These are phyloP conservation scores for Uropetala carovei DNA, from an alignment of 2,888 invertebrate genomes.

Conservation along the genomic window DNA sequence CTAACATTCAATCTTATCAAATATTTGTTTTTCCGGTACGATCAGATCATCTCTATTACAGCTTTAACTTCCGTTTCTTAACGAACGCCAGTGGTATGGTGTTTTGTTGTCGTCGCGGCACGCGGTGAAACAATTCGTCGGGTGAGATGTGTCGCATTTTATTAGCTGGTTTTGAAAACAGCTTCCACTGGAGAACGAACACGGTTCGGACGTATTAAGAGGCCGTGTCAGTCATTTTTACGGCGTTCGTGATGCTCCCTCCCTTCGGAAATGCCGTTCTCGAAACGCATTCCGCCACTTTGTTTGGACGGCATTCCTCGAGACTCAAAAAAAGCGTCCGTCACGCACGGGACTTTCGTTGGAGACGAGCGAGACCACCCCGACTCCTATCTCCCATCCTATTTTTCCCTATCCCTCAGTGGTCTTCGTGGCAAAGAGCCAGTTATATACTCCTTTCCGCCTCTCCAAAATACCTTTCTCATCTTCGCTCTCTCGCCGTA, in stretches of 20 bases:
- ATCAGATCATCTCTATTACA: too few relatives aligned
- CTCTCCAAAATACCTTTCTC: not conserved
- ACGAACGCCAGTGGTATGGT: too few relatives aligned
- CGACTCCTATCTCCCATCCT: not conserved
- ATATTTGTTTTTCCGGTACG: too few relatives aligned
- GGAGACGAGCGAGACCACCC: not conserved
- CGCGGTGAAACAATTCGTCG: too few relatives aligned
- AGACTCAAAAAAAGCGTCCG: not conserved
- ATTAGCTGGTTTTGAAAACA: too few relatives aligned
- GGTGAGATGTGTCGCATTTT: too few relatives aligned
- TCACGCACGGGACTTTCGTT: not conserved
- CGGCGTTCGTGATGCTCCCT: not conserved
- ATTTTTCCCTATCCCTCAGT: not conserved
- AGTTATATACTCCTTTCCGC: not conserved
- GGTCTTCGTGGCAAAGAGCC: constrained; percentile 34
- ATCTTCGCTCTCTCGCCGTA: constrained; percentile 41
- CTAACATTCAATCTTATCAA: too few relatives aligned
- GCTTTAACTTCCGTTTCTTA: too few relatives aligned
- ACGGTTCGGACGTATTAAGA: not conserved
- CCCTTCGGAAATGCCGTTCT: not conserved
- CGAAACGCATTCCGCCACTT: not conserved
- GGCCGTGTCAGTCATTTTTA: not conserved
- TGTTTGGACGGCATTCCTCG: constrained; percentile 2
- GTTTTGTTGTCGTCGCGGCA: too few relatives aligned
- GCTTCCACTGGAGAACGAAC: too few relatives aligned